phyloP scores from a whole-genome alignment of 1,140 invertebrate genomes.

The Lepidurus packardi region DNA sequence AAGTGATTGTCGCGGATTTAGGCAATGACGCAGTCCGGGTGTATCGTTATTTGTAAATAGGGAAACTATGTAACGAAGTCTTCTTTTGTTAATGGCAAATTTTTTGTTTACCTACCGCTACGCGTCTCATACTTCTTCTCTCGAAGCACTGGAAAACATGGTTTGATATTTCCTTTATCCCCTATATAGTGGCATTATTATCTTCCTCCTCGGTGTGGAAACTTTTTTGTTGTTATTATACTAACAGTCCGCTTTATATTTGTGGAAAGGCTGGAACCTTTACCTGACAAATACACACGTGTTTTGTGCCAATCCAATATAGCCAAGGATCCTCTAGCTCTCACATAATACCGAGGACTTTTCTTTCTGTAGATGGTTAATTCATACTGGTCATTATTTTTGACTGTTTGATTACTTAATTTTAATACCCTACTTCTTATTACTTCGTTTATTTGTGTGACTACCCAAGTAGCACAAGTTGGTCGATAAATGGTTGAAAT shows the following conservation, averaged over 20 bases:
- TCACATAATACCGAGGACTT: too few relatives aligned
- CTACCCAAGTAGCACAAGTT: too few relatives aligned
- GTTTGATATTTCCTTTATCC: background rate
- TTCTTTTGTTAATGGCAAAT: background rate
- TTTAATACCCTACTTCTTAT: too few relatives aligned
- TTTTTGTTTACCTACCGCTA: background rate
- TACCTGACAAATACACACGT: background rate
- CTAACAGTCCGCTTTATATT: background rate
- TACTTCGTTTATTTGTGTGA: too few relatives aligned
- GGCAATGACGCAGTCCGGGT: background rate
- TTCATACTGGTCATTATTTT: too few relatives aligned
- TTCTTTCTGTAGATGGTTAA: too few relatives aligned
- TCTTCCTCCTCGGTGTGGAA: background rate
- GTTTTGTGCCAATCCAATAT: background rate
- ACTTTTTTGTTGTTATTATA: background rate
- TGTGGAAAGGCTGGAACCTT: conserved; percentile 3
- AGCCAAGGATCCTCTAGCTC: too few relatives aligned
- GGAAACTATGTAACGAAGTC: background rate
- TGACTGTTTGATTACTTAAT: too few relatives aligned
- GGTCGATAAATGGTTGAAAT: too few relatives aligned
- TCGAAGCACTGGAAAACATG: background rate
- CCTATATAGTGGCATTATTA: background rate
- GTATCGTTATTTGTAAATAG: background rate
- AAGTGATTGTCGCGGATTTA: background rate
- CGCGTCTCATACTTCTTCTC: background rate